Evolutionary conservation across 2,888 invertebrate species (phyloP).

Genomic region (Bimastos eiseni): DNA sequence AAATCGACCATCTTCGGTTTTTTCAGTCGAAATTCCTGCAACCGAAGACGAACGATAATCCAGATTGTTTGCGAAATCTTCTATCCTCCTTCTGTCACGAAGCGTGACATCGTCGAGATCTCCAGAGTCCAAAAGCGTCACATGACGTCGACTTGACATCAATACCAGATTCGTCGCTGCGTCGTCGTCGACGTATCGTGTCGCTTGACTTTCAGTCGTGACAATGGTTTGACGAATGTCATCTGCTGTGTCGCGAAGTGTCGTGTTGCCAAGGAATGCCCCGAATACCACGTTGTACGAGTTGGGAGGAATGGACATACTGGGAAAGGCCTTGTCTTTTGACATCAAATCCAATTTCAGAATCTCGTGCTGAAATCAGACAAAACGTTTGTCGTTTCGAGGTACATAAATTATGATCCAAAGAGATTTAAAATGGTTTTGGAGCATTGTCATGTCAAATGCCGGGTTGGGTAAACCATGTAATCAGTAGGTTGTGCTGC

Average conservation of each 20-base stretch:
- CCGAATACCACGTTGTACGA: neutral
- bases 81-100: neutral
- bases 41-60: neutral
- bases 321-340: neutral
- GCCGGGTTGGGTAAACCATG: no score
- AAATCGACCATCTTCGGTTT: neutral
- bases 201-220: neutral
- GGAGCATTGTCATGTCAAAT: no score
- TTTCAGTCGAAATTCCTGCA: neutral
- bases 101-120: constrained; percentile 13
- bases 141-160: constrained; percentile 1
- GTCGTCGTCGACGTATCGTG: neutral
- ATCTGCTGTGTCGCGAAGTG: neutral
- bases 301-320: neutral
- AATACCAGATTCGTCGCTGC: neutral
- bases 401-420: no score
- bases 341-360: constrained; percentile 13
- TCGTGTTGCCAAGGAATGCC: neutral
- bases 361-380: constrained; percentile 13
- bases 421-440: no score
- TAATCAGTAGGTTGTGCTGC: no score
- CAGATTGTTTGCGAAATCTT: neutral
- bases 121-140: neutral
- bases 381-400: neutral
- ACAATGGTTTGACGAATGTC: neutral